These are phyloP conservation scores for Phycodurus eques DNA, from an alignment of 2,113 vertebrate genomes.

Conservation along the genomic window DNA sequence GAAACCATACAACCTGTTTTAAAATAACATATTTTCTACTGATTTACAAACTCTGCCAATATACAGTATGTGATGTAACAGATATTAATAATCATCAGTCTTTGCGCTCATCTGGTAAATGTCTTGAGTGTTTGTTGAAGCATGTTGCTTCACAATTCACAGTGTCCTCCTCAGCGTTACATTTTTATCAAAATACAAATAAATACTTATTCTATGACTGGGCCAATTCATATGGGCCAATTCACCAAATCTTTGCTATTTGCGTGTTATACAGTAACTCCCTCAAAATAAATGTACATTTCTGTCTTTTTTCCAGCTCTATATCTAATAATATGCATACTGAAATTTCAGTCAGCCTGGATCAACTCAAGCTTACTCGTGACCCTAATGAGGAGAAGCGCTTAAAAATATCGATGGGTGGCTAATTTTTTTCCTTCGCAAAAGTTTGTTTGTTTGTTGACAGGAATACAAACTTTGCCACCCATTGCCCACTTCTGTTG, in stretches of 20 bases:
- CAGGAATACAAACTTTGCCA: background rate
- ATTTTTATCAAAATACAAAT: background rate
- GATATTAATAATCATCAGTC: background rate
- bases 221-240: background rate
- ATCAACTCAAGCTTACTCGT: too few relatives aligned
- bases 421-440: background rate
- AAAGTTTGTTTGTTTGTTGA: background rate
- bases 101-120: background rate
- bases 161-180: background rate
- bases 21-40: background rate
- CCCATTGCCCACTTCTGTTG: background rate
- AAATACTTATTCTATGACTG: background rate
- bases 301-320: too few relatives aligned
- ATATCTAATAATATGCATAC: too few relatives aligned
- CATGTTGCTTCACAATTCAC: background rate
- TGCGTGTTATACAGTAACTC: too few relatives aligned
- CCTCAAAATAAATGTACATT: too few relatives aligned
- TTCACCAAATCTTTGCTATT: background rate
- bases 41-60: background rate
- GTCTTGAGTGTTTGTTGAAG: background rate
- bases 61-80: background rate
- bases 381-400: too few relatives aligned
- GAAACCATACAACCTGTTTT: conserved; percentile 2
- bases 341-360: too few relatives aligned
- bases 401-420: too few relatives aligned